A percentile compares a stretch with the other conserved stretches of the same genome.
phyloP scores from a whole-genome alignment of 2,797 vertebrate genomes.

The Macrochelys suwanniensis region DNA sequence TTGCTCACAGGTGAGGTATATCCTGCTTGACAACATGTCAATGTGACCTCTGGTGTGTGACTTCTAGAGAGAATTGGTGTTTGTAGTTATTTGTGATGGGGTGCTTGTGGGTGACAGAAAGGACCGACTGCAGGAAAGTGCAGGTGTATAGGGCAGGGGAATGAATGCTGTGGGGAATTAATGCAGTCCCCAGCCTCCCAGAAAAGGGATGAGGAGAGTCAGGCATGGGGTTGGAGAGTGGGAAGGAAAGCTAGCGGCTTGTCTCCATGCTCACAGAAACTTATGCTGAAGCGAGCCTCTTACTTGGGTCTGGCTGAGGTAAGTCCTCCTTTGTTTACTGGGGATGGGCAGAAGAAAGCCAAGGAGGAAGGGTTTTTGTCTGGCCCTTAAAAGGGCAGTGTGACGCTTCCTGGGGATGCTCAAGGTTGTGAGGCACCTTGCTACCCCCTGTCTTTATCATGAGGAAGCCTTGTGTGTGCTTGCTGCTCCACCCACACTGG shows the following conservation, averaged over 20 bases:
- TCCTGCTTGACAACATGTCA: background rate
- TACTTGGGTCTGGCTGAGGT: background rate
- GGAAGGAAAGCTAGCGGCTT: background rate
- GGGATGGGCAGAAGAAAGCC: background rate
- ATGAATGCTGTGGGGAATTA: background rate
- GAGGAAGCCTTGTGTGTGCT: too few relatives aligned
- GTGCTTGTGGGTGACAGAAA: background rate
- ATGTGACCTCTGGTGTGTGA: background rate
- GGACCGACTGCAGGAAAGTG: background rate
- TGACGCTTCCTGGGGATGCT: too few relatives aligned
- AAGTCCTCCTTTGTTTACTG: background rate
- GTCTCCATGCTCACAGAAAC: background rate
- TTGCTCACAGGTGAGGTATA: background rate
- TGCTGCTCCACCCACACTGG: too few relatives aligned
- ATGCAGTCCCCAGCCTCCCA: background rate
- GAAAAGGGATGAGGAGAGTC: background rate
- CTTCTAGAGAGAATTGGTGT: background rate
- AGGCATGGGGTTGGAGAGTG: background rate
- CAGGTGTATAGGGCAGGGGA: background rate
- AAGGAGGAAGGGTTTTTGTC: background rate
- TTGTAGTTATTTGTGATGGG: background rate
- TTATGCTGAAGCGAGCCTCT: background rate
- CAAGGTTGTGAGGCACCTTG: too few relatives aligned
- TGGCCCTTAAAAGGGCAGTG: too few relatives aligned
- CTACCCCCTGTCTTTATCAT: too few relatives aligned